Percentiles rank a stretch among this genome's conserved stretches.
Conservation (phyloP, 2,113 vertebrate species). For the Platysteira castanea region DNA sequence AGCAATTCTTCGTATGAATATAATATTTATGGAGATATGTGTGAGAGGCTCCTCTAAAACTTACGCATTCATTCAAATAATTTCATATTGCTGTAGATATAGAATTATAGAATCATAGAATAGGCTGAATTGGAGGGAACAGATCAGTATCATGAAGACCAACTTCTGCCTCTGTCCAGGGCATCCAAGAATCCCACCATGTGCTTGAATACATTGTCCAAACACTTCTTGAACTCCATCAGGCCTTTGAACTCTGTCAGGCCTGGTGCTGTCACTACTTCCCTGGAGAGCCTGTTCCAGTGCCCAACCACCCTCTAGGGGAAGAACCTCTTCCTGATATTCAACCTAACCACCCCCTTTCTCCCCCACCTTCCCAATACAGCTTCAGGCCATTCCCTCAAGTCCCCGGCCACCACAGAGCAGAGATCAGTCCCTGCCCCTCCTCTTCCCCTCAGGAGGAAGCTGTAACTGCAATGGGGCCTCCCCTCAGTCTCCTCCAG, state of each 20-base stretch:
- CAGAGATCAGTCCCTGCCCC: background rate
- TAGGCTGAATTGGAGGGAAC: background rate
- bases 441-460: background rate
- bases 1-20: background rate
- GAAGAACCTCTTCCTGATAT: background rate
- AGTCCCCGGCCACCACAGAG: background rate
- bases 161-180: background rate
- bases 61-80: background rate
- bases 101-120: background rate
- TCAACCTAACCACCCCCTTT: background rate
- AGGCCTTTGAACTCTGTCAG: background rate
- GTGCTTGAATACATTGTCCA: background rate
- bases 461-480: background rate
- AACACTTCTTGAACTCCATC: background rate
- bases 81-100: background rate
- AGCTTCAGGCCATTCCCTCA: background rate
- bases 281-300: background rate
- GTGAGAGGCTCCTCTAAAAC: background rate
- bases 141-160: background rate
- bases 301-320: background rate
- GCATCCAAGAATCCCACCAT: background rate
- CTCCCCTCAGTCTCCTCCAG: background rate
- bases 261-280: too few species aligned
- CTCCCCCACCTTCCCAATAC: rapidly evolving
- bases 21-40: background rate